Conservation (phyloP, 2,888 invertebrate species). For the Halocaridina rubra region DNA sequence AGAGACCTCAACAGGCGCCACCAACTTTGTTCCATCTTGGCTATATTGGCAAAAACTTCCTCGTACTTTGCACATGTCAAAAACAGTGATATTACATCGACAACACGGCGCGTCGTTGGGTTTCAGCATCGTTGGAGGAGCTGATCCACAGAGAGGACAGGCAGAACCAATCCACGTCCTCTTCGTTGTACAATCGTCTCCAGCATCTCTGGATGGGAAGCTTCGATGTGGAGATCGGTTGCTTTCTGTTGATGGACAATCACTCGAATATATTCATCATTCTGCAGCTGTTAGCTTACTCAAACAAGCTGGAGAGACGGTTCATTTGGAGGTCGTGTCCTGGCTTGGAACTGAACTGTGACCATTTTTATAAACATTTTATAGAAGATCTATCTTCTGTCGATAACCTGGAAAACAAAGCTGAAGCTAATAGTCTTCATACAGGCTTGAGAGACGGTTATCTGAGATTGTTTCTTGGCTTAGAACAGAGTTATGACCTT, state of each 20-base stretch:
- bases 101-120: conserved; percentile 67
- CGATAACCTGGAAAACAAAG: not conserved
- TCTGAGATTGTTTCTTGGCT: not conserved
- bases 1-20: conserved; percentile 68
- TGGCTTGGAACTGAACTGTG: conserved; percentile 70
- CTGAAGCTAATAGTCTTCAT: not conserved
- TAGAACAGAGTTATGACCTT: not conserved
- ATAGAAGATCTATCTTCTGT: not conserved
- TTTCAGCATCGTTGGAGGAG: conserved; percentile 71
- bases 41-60: conserved; percentile 71
- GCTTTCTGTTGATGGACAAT: conserved; percentile 69
- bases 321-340: conserved; percentile 69
- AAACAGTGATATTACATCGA: conserved; percentile 68
- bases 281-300: conserved; percentile 69
- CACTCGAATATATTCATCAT: conserved; percentile 69
- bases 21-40: conserved; percentile 71
- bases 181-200: conserved; percentile 70
- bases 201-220: conserved; percentile 68
- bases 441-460: too few species aligned
- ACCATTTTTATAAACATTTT: conserved; percentile 5
- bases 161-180: conserved; percentile 70
- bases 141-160: conserved; percentile 68
- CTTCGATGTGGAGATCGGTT: conserved; percentile 71
- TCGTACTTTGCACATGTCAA: conserved; percentile 68
- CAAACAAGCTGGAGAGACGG: conserved; percentile 69